These are phyloP conservation scores for Temnothorax curvispinosus DNA, from an alignment of 1,140 invertebrate species.

Conservation along the genomic window DNA sequence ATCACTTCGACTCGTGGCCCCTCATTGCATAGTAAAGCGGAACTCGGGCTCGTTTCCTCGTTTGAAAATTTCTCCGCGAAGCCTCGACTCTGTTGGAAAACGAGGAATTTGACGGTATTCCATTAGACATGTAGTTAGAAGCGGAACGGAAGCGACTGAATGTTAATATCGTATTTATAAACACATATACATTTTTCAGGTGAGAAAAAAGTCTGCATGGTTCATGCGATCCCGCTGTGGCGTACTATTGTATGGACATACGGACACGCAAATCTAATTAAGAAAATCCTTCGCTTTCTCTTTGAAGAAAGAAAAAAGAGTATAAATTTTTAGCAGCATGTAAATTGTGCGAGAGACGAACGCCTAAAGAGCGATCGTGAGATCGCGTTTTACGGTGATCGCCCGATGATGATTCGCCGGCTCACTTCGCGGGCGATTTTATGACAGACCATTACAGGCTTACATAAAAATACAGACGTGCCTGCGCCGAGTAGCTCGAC, in stretches of 20 bases:
- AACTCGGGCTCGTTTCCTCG: conserved; percentile 42
- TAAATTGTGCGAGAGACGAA: background rate
- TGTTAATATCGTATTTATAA: conserved; percentile 5
- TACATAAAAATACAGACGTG: conserved; percentile 49
- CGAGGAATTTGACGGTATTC: conserved; percentile 16
- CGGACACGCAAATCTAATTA: conserved; percentile 20
- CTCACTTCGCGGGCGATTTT: conserved; percentile 39
- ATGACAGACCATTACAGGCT: conserved; percentile 41
- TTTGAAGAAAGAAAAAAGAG: background rate
- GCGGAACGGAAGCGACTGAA: conserved; percentile 39
- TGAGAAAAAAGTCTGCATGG: background rate
- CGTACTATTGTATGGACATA: background rate
- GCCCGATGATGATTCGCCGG: conserved; percentile 1
- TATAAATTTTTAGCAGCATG: background rate
- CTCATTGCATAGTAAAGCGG: conserved; percentile 12
- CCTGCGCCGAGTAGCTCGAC: conserved; percentile 41
- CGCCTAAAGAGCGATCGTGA: conserved; percentile 6
- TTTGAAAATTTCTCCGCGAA: conserved; percentile 42
- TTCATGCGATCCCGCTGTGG: background rate
- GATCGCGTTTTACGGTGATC: conserved; percentile 22
- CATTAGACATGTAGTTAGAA: background rate
- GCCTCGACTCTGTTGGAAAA: background rate
- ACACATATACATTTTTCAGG: background rate
- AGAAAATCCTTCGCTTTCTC: conserved; percentile 10
- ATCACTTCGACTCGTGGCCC: background rate